Evolutionary conservation across 2,113 vertebrate genomes (phyloP), one percentile per base, ranked within the genome.

Genomic region (Alexandromys fortis): DNA sequence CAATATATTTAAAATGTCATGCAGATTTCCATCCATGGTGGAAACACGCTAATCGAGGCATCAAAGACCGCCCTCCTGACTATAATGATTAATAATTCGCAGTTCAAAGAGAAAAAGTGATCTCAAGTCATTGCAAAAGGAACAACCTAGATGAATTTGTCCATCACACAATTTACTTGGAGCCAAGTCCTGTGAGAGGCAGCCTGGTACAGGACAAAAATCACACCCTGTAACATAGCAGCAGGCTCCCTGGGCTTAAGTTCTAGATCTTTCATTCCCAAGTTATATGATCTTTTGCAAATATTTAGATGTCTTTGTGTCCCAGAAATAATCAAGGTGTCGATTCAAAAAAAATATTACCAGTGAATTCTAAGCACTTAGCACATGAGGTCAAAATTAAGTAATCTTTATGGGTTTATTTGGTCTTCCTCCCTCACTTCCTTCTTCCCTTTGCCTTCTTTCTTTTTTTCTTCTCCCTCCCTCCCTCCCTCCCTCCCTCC

Each of bases 41-140:
- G 90, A 90, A 96, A 97, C 94, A 90, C 91, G 42, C 24, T 65
- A 90, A 91, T 65, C 52, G 3, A 8, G 58, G 70, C 85, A 63
- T 93, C 79, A 92, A 88, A 94, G 91, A 70, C 63, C 42, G 90
- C 45, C 67, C 49, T 75, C 61, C 73, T 89, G 45, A 93, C 42
- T 65, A 35, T 5, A 45, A 6, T 58, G 67, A 95, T 67, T 52
- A 89, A 86, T 61, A 94, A 79, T 86, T 91, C 33, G 65, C 38
- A 93, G 47, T 10, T 73, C 55, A 24, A 70, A 68, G 30, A 33
- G 38, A 49, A 16, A 92, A 90, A 82, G 21, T 28, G 55, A 65
- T 65, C 26, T 58, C n/a, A 86, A 90, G 49, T 81, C 24, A 89
- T 1, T 72, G 12, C 65, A 87, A 96, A 94, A 73, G n/a, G 47